phyloP scores from a whole-genome alignment of 2,113 vertebrate genomes.

The Epinephelus moara region DNA sequence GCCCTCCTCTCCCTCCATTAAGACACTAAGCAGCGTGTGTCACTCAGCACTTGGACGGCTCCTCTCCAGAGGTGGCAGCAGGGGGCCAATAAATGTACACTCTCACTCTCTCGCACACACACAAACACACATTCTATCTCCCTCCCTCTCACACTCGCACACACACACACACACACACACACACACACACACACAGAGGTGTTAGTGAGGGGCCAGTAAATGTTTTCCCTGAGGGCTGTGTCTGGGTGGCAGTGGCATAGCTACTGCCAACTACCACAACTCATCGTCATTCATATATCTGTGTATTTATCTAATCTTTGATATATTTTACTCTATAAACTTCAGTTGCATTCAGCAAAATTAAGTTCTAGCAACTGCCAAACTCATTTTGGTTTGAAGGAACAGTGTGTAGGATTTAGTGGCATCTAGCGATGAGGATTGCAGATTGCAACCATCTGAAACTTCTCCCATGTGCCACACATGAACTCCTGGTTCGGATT shows the following conservation, averaged over 20 bases:
- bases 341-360: background rate
- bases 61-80: slow-evolving; percentile 75
- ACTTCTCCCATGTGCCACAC: no score
- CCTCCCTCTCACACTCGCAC: background rate
- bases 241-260: slow-evolving; percentile 48
- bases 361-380: no score
- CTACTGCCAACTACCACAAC: slow-evolving; percentile 57
- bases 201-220: slow-evolving; percentile 63
- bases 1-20: slow-evolving; percentile 77
- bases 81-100: slow-evolving; percentile 70
- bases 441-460: no score
- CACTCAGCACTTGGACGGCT: slow-evolving; percentile 75
- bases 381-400: no score
- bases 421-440: no score
- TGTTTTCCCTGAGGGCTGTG: slow-evolving; percentile 61
- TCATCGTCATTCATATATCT: slow-evolving; percentile 31
- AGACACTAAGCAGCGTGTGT: slow-evolving; percentile 81
- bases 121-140: slow-evolving; percentile 25
- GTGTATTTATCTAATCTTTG: slow-evolving; percentile 31
- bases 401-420: no score
- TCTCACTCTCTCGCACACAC: slow-evolving; percentile 20
- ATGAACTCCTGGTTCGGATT: no score
- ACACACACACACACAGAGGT: slow-evolving; percentile 51
- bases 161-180: slow-evolving; percentile 24
- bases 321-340: slow-evolving; percentile 9